Evolutionary conservation across 2,888 invertebrate genomes (phyloP), one percentile per base, ranked within the genome.

Genomic region (Andrena bicolor): DNA sequence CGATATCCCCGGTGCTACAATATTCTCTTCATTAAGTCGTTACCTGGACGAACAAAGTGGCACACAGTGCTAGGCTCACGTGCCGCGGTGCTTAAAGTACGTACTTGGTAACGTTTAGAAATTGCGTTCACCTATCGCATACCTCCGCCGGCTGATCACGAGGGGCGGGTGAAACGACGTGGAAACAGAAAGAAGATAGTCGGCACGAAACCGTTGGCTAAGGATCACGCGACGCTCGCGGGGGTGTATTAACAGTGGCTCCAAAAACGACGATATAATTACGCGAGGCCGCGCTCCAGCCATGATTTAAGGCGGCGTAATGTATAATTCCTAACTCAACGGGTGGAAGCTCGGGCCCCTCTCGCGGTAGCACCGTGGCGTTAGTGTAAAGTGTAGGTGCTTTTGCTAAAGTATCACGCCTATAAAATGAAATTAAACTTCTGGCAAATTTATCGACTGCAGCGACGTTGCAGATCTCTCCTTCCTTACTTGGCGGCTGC

Each of bases 371-470:
- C 84, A 80, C 84, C 73, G 82, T 76, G 87, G 90, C 88, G 90
- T 91, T 92, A 90, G 88, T 87, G 89, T 90, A 90, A 91, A 91
- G 90, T 88, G 89, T 88, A 88, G 90, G 90, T 90, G 85, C 89
- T 90, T 90, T 85, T 88, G 89, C 89, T 92, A 91, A 92, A 92
- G 90, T 92, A 92, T 92, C 91, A 88, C 89, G 89, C 91, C 92
- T 92, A 91, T 92, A 92, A 92, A 92, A 91, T 91, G 91, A 92
- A 92, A 92, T 92, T 92, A 92, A 92, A 91, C 90, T 91, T 90
- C 86, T 82, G 77, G 88, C 81, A 89, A 92, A 92, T 92, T 92
- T 92, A 92, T 92, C 88, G 90, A 86, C 88, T 79, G 73, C 81
- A 80, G 75, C 74, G 74, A 73, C 69, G 64, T 77, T 79, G 73